These are phyloP conservation scores for Tenthredo notha DNA, from an alignment of 2,888 invertebrate species.

Conservation along the genomic window DNA sequence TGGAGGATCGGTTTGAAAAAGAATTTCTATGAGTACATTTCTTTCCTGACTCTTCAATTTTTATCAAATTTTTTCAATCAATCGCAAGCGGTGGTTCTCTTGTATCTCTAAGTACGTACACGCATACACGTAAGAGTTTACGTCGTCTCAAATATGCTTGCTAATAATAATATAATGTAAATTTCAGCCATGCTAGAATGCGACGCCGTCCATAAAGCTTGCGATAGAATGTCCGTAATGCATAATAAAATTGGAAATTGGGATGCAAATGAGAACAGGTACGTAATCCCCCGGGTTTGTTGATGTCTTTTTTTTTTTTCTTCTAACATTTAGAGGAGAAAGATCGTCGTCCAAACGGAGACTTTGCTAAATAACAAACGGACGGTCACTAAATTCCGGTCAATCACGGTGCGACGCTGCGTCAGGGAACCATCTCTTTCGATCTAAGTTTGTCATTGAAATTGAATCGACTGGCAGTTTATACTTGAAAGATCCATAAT, in stretches of 20 bases:
- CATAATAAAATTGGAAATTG: conserved; percentile 73
- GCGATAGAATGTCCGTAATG: conserved; percentile 73
- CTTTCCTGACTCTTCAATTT: not conserved
- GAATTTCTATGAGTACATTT: not conserved
- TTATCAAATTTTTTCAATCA: not conserved
- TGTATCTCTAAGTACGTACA: not conserved
- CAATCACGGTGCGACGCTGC: not conserved
- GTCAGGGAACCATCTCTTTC: conserved; percentile 39
- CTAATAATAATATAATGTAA: conserved; percentile 58
- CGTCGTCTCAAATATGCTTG: not conserved
- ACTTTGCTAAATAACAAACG: not conserved
- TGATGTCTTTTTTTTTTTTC: not conserved
- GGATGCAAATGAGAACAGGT: conserved; percentile 75
- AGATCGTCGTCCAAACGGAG: not conserved
- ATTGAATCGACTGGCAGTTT: not conserved
- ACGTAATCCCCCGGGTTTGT: conserved; percentile 59
- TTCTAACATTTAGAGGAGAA: not conserved
- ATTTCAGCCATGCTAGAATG: conserved; percentile 76
- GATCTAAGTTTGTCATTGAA: conserved; percentile 19
- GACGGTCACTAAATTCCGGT: not conserved
- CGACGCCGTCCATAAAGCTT: conserved; percentile 73
- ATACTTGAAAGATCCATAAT: not conserved
- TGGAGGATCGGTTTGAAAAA: not conserved
- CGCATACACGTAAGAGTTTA: not conserved
- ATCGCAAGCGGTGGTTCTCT: conserved; percentile 48